Conservation (phyloP, 1,140 invertebrate species). For the Drosophila erecta region DNA sequence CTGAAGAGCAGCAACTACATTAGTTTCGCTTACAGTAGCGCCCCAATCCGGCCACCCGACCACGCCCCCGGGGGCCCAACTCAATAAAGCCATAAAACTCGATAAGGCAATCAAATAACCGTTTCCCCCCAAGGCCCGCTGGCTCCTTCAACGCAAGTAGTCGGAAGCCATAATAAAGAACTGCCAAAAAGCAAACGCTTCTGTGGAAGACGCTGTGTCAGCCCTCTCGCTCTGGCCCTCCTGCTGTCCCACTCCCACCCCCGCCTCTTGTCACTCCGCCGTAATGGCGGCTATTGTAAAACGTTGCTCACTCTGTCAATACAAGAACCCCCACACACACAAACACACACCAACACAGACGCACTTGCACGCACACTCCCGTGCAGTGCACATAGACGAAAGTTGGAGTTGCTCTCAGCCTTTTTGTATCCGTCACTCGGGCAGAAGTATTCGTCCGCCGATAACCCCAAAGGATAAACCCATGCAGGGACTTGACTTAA, state of each 20-base stretch:
- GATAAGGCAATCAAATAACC: conserved; percentile 73
- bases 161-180: conserved; percentile 75
- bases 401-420: conserved; percentile 13
- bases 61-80: conserved; percentile 61
- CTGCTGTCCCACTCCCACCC: not conserved
- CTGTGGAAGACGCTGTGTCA: conserved; percentile 62
- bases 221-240: conserved; percentile 26
- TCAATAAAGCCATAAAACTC: conserved; percentile 79
- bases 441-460: not conserved
- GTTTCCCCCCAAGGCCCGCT: conserved; percentile 8
- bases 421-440: conserved; percentile 25
- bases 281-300: conserved; percentile 57
- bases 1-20: conserved; percentile 58
- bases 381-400: conserved; percentile 8
- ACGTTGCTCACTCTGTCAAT: conserved; percentile 51
- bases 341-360: conserved; percentile 4
- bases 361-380: conserved; percentile 16
- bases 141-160: not conserved
- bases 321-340: conserved; percentile 55
- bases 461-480: not conserved
- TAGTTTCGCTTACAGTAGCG: conserved; percentile 57
- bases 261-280: conserved; percentile 26
- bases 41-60: conserved; percentile 13
- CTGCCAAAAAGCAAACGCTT: conserved; percentile 69
- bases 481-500: conserved; percentile 1